These are phyloP conservation scores for Puntigrus tetrazona DNA, from an alignment of 2,113 vertebrate genomes.

Conservation along the genomic window DNA sequence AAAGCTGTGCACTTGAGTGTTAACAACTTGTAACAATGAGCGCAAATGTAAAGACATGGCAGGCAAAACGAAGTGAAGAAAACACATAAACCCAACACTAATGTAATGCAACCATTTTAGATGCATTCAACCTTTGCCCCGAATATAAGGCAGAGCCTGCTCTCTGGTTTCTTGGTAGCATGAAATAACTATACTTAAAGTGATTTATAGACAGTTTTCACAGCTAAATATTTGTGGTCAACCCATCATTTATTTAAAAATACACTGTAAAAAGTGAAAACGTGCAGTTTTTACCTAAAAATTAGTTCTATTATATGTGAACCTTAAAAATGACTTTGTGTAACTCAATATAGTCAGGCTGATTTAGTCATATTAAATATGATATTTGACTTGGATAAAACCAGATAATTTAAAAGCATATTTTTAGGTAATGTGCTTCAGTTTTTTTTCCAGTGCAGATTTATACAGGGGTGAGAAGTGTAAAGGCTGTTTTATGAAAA, in stretches of 20 bases:
- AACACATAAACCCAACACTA: neutral
- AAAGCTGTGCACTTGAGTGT: slow-evolving; percentile 54
- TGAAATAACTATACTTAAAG: slow-evolving; percentile 24
- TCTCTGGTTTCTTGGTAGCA: slow-evolving; percentile 20
- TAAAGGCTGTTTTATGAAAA: no score
- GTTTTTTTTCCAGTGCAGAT: neutral
- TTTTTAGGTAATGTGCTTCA: neutral
- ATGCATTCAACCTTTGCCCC: slow-evolving; percentile 4
- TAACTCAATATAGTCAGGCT: neutral
- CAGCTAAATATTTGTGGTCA: slow-evolving; percentile 27
- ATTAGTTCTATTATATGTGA: neutral
- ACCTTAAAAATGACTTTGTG: neutral
- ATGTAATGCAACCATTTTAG: neutral
- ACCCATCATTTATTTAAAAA: slow-evolving; percentile 14
- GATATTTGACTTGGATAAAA: neutral
- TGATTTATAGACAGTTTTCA: slow-evolving; percentile 24
- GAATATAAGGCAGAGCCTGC: neutral
- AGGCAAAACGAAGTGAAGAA: neutral
- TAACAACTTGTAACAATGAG: slow-evolving; percentile 53
- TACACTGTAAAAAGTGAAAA: neutral
- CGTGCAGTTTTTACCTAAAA: neutral
- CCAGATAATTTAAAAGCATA: neutral
- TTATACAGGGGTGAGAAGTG: neutral
- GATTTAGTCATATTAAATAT: neutral
- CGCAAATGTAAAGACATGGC: slow-evolving; percentile 31